Evolutionary conservation across 1,140 invertebrate species (phyloP).

Genomic region (Drosophila punjabiensis): DNA sequence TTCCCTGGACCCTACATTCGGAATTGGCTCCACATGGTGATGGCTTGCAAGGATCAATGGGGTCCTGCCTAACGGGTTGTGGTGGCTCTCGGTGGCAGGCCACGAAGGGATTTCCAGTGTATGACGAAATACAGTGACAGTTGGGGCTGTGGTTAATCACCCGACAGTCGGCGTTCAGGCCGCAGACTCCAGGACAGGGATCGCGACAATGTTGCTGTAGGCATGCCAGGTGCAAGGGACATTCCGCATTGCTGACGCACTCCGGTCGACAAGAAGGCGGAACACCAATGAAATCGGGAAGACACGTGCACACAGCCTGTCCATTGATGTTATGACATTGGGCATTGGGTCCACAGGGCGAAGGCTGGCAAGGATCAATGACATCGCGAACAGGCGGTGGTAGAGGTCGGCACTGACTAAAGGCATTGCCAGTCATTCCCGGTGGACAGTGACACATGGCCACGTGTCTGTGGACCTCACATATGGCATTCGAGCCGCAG

Average conservation of each 20-base stretch:
- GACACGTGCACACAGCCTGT: slow-evolving; percentile 86
- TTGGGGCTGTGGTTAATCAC: slow-evolving; percentile 92
- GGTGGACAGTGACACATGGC: slow-evolving; percentile 77
- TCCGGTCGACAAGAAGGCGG: slow-evolving; percentile 88
- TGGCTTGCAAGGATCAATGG: slow-evolving; percentile 88
- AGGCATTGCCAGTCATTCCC: slow-evolving; percentile 78
- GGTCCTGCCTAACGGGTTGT: slow-evolving; percentile 80
- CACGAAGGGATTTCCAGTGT: slow-evolving; percentile 91
- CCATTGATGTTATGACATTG: slow-evolving; percentile 86
- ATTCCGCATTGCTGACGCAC: slow-evolving; percentile 87
- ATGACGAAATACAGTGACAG: slow-evolving; percentile 90
- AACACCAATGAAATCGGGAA: slow-evolving; percentile 86
- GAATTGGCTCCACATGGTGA: slow-evolving; percentile 92
- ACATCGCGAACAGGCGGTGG: slow-evolving; percentile 74
- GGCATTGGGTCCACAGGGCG: slow-evolving; percentile 88
- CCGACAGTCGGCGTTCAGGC: slow-evolving; percentile 91
- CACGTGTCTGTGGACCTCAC: slow-evolving; percentile 91
- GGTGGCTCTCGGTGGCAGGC: slow-evolving; percentile 89
- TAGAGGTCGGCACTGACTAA: slow-evolving; percentile 56
- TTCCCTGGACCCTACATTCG: slow-evolving; percentile 88
- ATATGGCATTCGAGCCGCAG: slow-evolving; percentile 90
- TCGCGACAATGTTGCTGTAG: slow-evolving; percentile 87
- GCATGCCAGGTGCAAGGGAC: slow-evolving; percentile 86
- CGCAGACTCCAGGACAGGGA: slow-evolving; percentile 87
- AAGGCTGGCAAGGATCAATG: slow-evolving; percentile 86